Percentiles rank a stretch among this genome's conserved stretches.
Evolutionary conservation across 2,888 invertebrate genomes (phyloP).

Genomic region (Plemyria rubiginata): DNA sequence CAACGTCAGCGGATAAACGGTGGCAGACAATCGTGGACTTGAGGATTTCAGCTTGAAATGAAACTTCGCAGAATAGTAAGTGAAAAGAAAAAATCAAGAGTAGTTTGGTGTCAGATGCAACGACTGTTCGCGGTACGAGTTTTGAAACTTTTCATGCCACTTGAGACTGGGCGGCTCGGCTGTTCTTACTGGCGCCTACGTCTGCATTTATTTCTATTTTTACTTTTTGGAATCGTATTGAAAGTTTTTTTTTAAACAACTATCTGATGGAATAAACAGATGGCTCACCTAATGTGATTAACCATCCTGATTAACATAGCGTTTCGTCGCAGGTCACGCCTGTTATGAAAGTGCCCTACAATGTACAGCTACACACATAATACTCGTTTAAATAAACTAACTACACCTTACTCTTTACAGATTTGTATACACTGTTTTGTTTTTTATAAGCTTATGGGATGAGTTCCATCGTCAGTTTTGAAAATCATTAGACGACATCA

Average conservation of each 20-base stretch:
- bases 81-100: conserved; percentile 68
- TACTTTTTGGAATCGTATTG: neutral
- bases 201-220: conserved; percentile 16
- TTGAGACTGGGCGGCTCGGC: conserved; percentile 41
- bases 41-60: conserved; percentile 64
- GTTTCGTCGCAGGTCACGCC: no score
- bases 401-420: no score
- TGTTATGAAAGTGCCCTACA: neutral
- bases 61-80: conserved; percentile 72
- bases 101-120: conserved; percentile 80
- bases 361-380: no score
- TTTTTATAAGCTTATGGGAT: no score
- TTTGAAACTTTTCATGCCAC: conserved; percentile 64
- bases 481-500: conserved; percentile 40
- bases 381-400: no score
- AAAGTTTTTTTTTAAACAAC: no score
- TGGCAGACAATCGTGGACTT: conserved; percentile 54
- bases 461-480: no score
- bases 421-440: no score
- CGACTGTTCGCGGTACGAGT: conserved; percentile 67
- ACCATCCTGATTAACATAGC: no score
- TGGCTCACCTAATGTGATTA: no score
- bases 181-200: conserved; percentile 45
- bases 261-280: no score
- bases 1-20: conserved; percentile 62